Evolutionary conservation across 2,888 invertebrate genomes (phyloP).

Genomic region (Ethmia dodecea): DNA sequence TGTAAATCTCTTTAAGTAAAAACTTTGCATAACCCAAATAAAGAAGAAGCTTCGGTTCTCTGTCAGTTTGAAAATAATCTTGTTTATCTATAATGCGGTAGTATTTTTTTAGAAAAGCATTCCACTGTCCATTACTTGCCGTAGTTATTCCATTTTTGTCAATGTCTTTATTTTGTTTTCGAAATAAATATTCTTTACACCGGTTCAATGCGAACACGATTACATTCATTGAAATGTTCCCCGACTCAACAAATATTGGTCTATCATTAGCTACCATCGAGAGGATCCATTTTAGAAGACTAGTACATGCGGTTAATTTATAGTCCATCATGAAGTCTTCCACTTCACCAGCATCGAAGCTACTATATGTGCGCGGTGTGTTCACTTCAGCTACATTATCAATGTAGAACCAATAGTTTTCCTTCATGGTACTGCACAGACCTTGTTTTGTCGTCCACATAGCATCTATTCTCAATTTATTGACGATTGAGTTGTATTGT

Average conservation of each 20-base stretch:
- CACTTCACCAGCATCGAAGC: conserved; percentile 74
- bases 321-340: conserved; percentile 84
- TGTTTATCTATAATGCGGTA: conserved; percentile 79
- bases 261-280: conserved; percentile 52
- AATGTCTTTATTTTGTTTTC: conserved; percentile 81
- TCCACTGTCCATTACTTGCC: conserved; percentile 80
- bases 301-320: conserved; percentile 86
- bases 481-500: conserved; percentile 42
- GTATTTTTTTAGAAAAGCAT: conserved; percentile 81
- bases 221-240: conserved; percentile 73
- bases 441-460: conserved; percentile 67
- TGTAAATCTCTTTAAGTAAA: conserved; percentile 77
- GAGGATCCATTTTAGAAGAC: conserved; percentile 80
- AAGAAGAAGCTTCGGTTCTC: conserved; percentile 43
- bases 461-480: conserved; percentile 54
- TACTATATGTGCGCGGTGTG: conserved; percentile 85
- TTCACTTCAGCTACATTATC: conserved; percentile 79
- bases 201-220: conserved; percentile 84
- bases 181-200: conserved; percentile 80
- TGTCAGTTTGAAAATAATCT: conserved; percentile 63
- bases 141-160: conserved; percentile 56
- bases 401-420: conserved; percentile 81
- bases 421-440: conserved; percentile 73
- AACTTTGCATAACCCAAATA: conserved; percentile 68
- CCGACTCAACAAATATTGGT: conserved; percentile 66